A percentile compares a stretch with the other conserved stretches of the same genome.
phyloP scores from a whole-genome alignment of 1,140 invertebrate species.

The Pogonomyrmex californicus region DNA sequence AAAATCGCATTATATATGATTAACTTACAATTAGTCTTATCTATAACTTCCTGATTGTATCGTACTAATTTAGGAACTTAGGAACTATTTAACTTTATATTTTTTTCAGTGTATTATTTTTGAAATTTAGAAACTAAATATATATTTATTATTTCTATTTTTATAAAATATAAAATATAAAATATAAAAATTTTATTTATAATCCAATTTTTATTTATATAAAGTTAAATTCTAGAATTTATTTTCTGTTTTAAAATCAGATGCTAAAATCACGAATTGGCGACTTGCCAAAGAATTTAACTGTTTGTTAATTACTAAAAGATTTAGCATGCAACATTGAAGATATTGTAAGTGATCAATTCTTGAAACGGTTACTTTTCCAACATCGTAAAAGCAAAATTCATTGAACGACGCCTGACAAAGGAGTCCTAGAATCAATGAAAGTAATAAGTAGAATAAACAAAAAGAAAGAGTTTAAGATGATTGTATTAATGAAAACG shows the following conservation, averaged over 20 bases:
- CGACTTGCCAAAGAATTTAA: neutral
- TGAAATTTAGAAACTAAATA: no score
- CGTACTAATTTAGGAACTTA: neutral
- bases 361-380: slow-evolving; percentile 24
- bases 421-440: neutral
- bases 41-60: neutral
- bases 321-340: neutral
- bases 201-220: neutral
- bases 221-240: neutral
- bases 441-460: slow-evolving; percentile 21
- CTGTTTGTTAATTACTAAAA: slow-evolving; percentile 4
- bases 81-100: slow-evolving; percentile 1
- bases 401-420: neutral
- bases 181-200: neutral
- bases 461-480: neutral
- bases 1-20: neutral
- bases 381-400: slow-evolving; percentile 11
- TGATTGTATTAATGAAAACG: neutral
- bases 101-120: neutral
- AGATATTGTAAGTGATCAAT: neutral
- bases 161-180: no score
- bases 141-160: no score
- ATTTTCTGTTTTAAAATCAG: neutral
- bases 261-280: neutral
- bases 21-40: neutral